These are phyloP conservation scores for Caerostris extrusa DNA, from an alignment of 1,140 invertebrate genomes.

Conservation along the genomic window DNA sequence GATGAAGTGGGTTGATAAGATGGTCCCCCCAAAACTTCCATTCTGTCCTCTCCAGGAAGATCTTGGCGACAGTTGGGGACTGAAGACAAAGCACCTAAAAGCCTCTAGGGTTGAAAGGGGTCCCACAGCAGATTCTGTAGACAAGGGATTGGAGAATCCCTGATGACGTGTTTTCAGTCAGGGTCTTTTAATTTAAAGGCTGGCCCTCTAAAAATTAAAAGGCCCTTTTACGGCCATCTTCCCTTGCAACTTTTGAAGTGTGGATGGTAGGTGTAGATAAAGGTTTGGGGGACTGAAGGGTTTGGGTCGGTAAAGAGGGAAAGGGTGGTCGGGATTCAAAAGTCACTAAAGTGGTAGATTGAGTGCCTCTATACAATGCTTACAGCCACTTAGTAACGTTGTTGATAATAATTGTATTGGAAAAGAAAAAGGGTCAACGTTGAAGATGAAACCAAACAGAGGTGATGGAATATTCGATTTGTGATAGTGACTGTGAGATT, in stretches of 20 bases:
- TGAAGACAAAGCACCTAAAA: slow-evolving; percentile 39
- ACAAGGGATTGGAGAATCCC: not conserved
- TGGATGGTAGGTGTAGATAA: not conserved
- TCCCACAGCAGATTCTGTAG: not conserved
- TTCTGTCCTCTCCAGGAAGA: not conserved
- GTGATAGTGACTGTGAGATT: no score
- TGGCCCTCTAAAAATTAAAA: not conserved
- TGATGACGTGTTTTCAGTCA: slow-evolving; percentile 39
- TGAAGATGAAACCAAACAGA: slow-evolving; percentile 27
- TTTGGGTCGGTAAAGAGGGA: not conserved
- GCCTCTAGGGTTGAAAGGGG: slow-evolving; percentile 27
- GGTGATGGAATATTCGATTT: not conserved
- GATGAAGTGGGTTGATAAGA: slow-evolving; percentile 62
- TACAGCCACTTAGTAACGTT: not conserved
- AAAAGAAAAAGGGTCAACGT: not conserved
- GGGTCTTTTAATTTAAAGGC: not conserved
- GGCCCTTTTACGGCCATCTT: slow-evolving; percentile 12
- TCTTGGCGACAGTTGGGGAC: not conserved
- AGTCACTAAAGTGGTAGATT: not conserved
- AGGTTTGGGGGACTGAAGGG: slow-evolving; percentile 6
- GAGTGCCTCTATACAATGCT: not conserved
- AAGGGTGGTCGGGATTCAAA: not conserved
- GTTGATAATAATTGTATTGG: not conserved
- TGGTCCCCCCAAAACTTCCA: slow-evolving; percentile 39
- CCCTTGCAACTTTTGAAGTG: slow-evolving; percentile 8